Evolutionary conservation across 2,797 vertebrate species (phyloP).

Genomic region (Fistularia commersonii): DNA sequence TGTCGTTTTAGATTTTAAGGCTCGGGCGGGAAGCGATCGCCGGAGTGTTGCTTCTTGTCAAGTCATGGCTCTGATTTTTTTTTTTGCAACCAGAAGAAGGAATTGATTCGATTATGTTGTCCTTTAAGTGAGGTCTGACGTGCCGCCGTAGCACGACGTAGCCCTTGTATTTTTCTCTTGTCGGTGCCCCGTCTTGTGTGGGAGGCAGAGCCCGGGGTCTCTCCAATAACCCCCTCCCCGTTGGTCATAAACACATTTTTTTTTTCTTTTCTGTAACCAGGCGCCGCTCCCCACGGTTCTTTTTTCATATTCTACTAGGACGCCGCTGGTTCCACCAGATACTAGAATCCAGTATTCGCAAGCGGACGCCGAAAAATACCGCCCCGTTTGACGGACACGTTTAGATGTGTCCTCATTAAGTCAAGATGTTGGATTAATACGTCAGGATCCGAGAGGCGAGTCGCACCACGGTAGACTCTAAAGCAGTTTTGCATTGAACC

Average conservation of each 20-base stretch:
- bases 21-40: constrained; percentile 10
- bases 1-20: constrained; percentile 29
- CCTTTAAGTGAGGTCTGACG: too few species aligned
- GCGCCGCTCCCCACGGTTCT: constrained; percentile 50
- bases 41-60: constrained; percentile 12
- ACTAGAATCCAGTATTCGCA: constrained; percentile 43
- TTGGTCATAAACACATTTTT: constrained; percentile 54
- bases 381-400: too few species aligned
- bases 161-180: constrained; percentile 4
- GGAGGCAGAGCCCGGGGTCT: constrained; percentile 59
- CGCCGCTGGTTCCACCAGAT: constrained; percentile 35
- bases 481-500: constrained; percentile 3
- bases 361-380: constrained; percentile 35
- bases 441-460: constrained; percentile 4
- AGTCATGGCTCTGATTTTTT: constrained; percentile 7
- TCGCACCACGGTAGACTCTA: constrained; percentile 11
- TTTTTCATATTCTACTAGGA: constrained; percentile 56
- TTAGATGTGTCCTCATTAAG: constrained; percentile 12
- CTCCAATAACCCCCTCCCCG: constrained; percentile 58
- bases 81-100: constrained; percentile 11
- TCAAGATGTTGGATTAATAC: constrained; percentile 22
- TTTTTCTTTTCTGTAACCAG: constrained; percentile 51
- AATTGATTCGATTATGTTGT: constrained; percentile 18
- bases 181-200: constrained; percentile 22
- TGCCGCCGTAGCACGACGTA: too few species aligned